phyloP scores from a whole-genome alignment of 2,888 invertebrate species.

The Smittia sp. region DNA sequence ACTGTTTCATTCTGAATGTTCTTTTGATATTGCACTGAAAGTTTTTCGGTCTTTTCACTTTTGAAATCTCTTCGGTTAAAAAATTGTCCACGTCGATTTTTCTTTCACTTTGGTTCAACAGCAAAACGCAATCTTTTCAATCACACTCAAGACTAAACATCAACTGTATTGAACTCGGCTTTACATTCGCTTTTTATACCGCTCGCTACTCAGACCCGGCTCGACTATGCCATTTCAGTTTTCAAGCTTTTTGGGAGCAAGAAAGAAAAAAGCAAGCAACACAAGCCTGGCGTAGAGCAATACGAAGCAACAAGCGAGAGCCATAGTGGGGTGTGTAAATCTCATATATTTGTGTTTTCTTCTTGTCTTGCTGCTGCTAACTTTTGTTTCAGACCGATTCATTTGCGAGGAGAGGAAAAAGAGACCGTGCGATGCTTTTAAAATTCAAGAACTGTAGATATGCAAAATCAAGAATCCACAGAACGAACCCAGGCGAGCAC shows the following conservation, averaged over 20 bases:
- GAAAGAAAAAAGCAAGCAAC: neutral
- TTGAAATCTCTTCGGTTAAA: neutral
- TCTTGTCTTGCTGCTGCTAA: neutral
- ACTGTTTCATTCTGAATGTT: slow-evolving; percentile 51
- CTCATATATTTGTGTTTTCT: slow-evolving; percentile 14
- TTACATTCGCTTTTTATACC: slow-evolving; percentile 56
- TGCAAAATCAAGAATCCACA: neutral
- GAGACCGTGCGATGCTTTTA: neutral
- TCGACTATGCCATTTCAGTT: slow-evolving; percentile 9
- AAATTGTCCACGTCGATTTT: slow-evolving; percentile 1
- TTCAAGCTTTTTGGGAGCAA: slow-evolving; percentile 7
- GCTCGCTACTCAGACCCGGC: slow-evolving; percentile 42
- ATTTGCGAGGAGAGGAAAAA: neutral
- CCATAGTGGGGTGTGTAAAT: slow-evolving; percentile 2
- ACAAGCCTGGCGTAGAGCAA: neutral
- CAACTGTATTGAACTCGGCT: slow-evolving; percentile 55
- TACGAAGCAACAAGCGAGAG: slow-evolving; percentile 1
- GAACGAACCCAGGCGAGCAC: neutral
- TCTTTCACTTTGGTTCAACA: slow-evolving; percentile 10
- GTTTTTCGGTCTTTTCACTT: slow-evolving; percentile 8
- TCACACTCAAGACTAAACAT: slow-evolving; percentile 49
- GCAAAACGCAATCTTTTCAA: neutral
- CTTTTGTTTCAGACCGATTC: neutral
- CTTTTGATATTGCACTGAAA: neutral
- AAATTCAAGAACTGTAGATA: slow-evolving; percentile 2